Evolutionary conservation across 2,888 invertebrate genomes (phyloP), one percentile per base, ranked within the genome.

Genomic region (Timandra comae): DNA sequence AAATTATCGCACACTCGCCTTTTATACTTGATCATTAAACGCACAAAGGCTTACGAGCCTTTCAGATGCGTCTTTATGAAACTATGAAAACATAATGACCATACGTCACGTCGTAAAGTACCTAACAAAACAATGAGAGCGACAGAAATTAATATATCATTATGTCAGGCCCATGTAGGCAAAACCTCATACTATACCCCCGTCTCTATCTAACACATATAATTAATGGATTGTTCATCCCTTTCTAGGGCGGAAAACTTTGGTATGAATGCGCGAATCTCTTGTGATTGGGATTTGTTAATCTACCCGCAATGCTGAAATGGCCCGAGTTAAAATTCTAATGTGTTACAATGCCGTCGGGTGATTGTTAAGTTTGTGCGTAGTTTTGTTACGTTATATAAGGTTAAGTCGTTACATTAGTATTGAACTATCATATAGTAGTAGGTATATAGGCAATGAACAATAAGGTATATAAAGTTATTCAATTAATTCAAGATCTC

Each of bases 111-210:
- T 58, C 67, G 74, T 76, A 78, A 82, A 82, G 84, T 79, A 84
- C 81, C 80, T 78, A 76, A 71, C 79, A 76, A 82, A 82, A 84
- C 84, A 85, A 85, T 80, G 59, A 79, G 51, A 65, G 77, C 77
- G 81, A 80, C 80, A 81, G 81, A 84, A 84, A 85, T 85, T 85
- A 85, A 85, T 85, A 84, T 79, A 85, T 85, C 85, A 85, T 85
- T 85, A 84, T 81, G 85, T 84, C 85, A 85, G 72, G 68, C 70
- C 73, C 85, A 85, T 71, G 63, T 70, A 70, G 57, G 56, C 56
- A 65, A 55, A 64, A 64, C 70, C 69, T 53, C 58, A 56, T 54
- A 36, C 33, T 30, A 44, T 51, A 40, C 29, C 10, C 8, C 55
- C 33, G 32, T 70, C 75, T 46, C 60, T 21, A 40, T 69, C 58